A percentile compares a stretch with the other conserved stretches of the same genome.
Evolutionary conservation across 2,888 invertebrate species (phyloP).

Genomic region (Rotaria socialis): DNA sequence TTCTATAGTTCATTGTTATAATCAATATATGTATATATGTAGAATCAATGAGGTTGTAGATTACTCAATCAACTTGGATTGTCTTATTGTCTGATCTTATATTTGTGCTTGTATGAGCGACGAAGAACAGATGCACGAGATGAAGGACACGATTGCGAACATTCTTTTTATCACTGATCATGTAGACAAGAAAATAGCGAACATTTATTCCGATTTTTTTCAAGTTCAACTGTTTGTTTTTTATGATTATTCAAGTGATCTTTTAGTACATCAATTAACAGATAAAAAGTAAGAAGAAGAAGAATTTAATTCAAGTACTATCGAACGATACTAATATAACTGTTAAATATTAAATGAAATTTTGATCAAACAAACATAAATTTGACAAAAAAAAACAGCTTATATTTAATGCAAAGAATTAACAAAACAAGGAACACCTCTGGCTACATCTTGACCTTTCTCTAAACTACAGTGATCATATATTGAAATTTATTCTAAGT

Average conservation of each 20-base stretch:
- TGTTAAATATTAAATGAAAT: background rate
- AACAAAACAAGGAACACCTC: background rate
- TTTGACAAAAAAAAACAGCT: background rate
- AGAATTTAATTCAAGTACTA: background rate
- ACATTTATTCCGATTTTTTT: background rate
- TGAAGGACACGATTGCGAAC: slow-evolving; percentile 2
- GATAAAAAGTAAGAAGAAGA: background rate
- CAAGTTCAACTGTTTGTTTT: background rate
- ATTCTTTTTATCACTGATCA: background rate
- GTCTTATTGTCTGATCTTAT: slow-evolving; percentile 11
- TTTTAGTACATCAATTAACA: background rate
- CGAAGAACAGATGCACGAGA: background rate
- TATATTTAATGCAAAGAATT: background rate
- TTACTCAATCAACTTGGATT: background rate
- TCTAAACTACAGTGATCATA: background rate
- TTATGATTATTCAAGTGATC: background rate
- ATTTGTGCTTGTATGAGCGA: background rate
- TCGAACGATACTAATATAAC: background rate
- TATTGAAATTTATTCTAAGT: background rate
- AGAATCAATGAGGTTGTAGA: background rate
- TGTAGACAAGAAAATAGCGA: background rate
- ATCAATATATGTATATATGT: background rate
- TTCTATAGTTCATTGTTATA: background rate
- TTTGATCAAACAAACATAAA: background rate
- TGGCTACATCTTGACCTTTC: background rate